Evolutionary conservation across 2,797 vertebrate genomes (phyloP).

Genomic region (Neoniphon sammara): DNA sequence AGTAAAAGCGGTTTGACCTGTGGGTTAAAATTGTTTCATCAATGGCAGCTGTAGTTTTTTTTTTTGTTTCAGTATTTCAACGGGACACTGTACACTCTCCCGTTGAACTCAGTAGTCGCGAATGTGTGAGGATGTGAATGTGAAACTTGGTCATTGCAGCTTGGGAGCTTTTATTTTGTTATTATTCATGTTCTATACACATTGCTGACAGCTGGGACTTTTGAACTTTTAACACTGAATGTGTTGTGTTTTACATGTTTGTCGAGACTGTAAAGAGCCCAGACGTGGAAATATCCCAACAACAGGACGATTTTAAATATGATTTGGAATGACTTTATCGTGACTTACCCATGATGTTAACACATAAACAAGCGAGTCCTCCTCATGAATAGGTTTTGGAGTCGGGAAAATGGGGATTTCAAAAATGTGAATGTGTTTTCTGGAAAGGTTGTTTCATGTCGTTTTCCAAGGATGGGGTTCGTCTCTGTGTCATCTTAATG

Average conservation of each 20-base stretch:
- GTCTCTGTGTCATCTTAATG: conserved; percentile 74
- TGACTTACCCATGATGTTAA: conserved; percentile 23
- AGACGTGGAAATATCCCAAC: conserved; percentile 20
- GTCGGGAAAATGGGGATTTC: conserved; percentile 47
- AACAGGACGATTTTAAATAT: conserved; percentile 26
- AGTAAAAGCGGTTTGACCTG: conserved; percentile 43
- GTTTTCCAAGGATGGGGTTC: conserved; percentile 65
- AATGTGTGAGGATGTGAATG: conserved; percentile 60
- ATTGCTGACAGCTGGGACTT: conserved; percentile 34
- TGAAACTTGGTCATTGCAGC: conserved; percentile 6
- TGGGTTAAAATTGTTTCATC: conserved; percentile 53
- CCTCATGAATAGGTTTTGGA: conserved; percentile 23
- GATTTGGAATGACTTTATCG: conserved; percentile 25
- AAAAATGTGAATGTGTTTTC: conserved; percentile 74
- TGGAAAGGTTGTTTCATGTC: conserved; percentile 60
- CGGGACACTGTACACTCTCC: conserved; percentile 14
- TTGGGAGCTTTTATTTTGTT: conserved; percentile 16
- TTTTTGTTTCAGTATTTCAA: conserved; percentile 70
- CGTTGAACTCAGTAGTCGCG: conserved; percentile 49
- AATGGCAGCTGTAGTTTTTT: conserved; percentile 79
- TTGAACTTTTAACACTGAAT: conserved; percentile 44
- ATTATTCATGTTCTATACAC: conserved; percentile 24
- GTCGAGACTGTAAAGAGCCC: conserved; percentile 35
- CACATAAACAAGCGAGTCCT: conserved; percentile 32
- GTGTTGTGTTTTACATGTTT: conserved; percentile 31